A percentile compares a stretch with the other conserved stretches of the same genome.
phyloP scores from a whole-genome alignment of 1,140 invertebrate genomes.

The Drosophila erecta region DNA sequence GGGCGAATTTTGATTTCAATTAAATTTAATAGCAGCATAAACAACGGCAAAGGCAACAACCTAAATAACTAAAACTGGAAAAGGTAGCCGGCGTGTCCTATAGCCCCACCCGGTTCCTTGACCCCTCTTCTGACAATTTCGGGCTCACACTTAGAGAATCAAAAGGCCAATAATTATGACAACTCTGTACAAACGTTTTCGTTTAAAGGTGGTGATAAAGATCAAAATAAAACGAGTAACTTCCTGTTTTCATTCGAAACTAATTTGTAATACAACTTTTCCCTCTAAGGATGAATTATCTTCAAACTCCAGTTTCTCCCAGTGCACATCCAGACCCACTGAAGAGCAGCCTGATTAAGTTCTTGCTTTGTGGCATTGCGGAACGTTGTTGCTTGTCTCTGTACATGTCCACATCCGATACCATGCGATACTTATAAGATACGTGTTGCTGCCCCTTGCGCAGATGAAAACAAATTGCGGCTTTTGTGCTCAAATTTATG shows the following conservation, averaged over 20 bases:
- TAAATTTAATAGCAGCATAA: slow-evolving; percentile 81
- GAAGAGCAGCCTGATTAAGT: slow-evolving; percentile 71
- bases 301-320: neutral
- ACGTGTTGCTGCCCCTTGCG: slow-evolving; percentile 35
- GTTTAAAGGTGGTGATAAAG: neutral
- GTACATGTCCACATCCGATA: slow-evolving; percentile 23
- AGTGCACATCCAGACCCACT: slow-evolving; percentile 10
- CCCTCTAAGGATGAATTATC: too few relatives aligned
- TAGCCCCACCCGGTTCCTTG: slow-evolving; percentile 64
- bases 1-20: slow-evolving; percentile 76
- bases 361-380: slow-evolving; percentile 54
- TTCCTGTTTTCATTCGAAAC: neutral
- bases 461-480: slow-evolving; percentile 82
- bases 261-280: neutral
- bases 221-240: too few relatives aligned
- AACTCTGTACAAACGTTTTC: neutral
- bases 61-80: slow-evolving; percentile 37
- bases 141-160: neutral
- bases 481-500: slow-evolving; percentile 82
- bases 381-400: slow-evolving; percentile 52
- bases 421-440: slow-evolving; percentile 10
- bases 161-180: neutral
- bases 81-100: slow-evolving; percentile 32
- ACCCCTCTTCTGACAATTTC: slow-evolving; percentile 38
- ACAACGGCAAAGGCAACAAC: slow-evolving; percentile 42